Evolutionary conservation across 1,140 invertebrate genomes (phyloP), one percentile per base, ranked within the genome.

Genomic region (Brachystomella parvula): DNA sequence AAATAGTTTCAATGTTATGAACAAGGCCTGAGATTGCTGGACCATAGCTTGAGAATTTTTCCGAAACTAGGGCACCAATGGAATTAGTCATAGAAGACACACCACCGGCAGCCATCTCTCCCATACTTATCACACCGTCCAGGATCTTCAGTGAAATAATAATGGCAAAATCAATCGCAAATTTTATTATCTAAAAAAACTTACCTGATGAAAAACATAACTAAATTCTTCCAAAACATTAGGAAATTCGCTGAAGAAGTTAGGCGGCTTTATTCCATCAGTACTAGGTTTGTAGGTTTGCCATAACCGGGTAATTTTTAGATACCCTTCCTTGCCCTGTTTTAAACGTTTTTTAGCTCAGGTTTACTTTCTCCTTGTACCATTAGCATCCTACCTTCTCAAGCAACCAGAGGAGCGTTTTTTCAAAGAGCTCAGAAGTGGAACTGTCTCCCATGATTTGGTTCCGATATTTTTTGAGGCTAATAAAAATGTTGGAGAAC

Each of bases 41-140:
- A 24, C 73, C 72, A 59, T 74, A 74, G 24, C 69, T 66, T 31
- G 66, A 63, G 26, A 72, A 26, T 28, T 47, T 30, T 19, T 69
- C n/a, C n/a, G 62, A 56, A n/a, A 68, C 26, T 2, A 63, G 30
- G 3, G 47, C 29, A 17, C 47, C 44, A 17, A 69, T n/a, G 33
- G 26, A 30, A 6, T 32, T 26, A 1, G 47, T 47, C 32, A 62
- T 57, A 0, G 49, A 47, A 3, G 64, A 58, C 0, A 69, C 19
- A 28, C 32, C 33, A 19, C 69, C 39, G 2, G 39, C 58, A 35
- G 68, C 30, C 33, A 61, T n/a, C 30, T 71, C 69, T n/a, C 44
- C 32, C 12, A 71, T 0, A 28, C 64, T 57, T 21, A 67, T 33
- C 29, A 24, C 30, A n/a, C 35, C 39, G 30, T 62, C 67, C 19